Percentiles rank a stretch among this genome's conserved stretches.
phyloP scores from a whole-genome alignment of 2,888 invertebrate species.

The Bhutanitis thaidina region DNA sequence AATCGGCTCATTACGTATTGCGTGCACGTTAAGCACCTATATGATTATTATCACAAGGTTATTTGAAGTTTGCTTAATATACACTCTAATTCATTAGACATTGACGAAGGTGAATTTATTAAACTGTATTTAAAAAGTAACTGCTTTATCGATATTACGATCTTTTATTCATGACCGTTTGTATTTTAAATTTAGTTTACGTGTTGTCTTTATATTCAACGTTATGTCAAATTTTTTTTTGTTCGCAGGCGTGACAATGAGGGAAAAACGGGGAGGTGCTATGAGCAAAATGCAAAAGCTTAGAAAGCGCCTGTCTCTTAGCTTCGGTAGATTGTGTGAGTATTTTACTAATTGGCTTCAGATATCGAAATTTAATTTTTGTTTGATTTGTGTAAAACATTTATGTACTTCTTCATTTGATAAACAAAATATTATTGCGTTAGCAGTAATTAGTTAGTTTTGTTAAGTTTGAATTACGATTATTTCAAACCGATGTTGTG shows the following conservation, averaged over 20 bases:
- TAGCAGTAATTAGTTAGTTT: too few species aligned
- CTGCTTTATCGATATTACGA: not conserved
- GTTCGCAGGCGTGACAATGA: slow-evolving; percentile 89
- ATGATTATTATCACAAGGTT: slow-evolving; percentile 9
- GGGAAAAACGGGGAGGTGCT: slow-evolving; percentile 95
- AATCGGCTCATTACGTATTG: not conserved
- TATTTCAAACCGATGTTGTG: too few species aligned
- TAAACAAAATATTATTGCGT: not conserved
- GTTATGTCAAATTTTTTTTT: slow-evolving; percentile 44
- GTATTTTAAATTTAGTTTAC: not conserved
- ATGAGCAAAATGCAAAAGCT: slow-evolving; percentile 96
- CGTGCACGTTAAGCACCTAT: not conserved
- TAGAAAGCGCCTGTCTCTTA: slow-evolving; percentile 96
- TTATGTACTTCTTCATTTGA: too few species aligned
- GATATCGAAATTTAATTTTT: slow-evolving; percentile 1
- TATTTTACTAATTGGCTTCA: slow-evolving; percentile 43
- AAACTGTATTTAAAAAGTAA: not conserved
- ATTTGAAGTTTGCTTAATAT: slow-evolving; percentile 6
- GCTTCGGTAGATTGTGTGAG: slow-evolving; percentile 98
- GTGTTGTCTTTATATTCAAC: slow-evolving; percentile 17
- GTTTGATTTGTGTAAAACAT: too few species aligned
- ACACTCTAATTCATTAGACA: not conserved
- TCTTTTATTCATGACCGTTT: not conserved
- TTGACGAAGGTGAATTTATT: not conserved
- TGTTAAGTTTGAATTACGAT: not conserved